phyloP scores from a whole-genome alignment of 1,140 invertebrate genomes.

The Himalopsyche phryganea region DNA sequence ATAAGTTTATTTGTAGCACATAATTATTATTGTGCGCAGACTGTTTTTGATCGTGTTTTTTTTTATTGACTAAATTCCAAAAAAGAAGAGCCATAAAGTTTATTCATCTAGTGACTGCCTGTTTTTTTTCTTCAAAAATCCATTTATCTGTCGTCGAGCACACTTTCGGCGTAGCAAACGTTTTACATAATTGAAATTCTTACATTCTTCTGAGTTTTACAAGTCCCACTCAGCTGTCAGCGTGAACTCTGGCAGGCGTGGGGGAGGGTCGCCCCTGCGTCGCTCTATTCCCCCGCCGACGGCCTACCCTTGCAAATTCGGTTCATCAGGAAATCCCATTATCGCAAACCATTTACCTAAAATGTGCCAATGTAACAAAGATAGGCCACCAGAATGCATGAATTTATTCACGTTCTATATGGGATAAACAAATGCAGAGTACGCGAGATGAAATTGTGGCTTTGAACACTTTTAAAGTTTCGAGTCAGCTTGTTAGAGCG shows the following conservation, averaged over 20 bases:
- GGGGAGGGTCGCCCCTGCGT: no score
- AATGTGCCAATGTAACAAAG: constrained; percentile 23
- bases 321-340: constrained; percentile 34
- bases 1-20: no score
- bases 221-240: neutral
- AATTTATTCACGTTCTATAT: neutral
- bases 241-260: neutral
- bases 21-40: no score
- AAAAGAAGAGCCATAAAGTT: no score
- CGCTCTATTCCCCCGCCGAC: neutral
- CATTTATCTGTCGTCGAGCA: constrained; percentile 9
- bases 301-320: constrained; percentile 20
- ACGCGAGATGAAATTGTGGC: constrained; percentile 4
- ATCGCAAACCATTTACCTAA: constrained; percentile 34
- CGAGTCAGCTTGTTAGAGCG: constrained; percentile 10
- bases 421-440: neutral
- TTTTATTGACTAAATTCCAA: no score
- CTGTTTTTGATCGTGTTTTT: no score
- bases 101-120: neutral
- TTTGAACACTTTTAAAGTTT: constrained; percentile 13
- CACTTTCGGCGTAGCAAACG: constrained; percentile 7
- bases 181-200: constrained; percentile 28
- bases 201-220: constrained; percentile 22
- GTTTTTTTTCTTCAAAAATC: constrained; percentile 13
- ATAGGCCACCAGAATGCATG: constrained; percentile 3